Percentiles rank a stretch among this genome's conserved stretches.
These are phyloP conservation scores for Alethe castanea DNA, from an alignment of 2,113 vertebrate genomes.

Conservation along the genomic window DNA sequence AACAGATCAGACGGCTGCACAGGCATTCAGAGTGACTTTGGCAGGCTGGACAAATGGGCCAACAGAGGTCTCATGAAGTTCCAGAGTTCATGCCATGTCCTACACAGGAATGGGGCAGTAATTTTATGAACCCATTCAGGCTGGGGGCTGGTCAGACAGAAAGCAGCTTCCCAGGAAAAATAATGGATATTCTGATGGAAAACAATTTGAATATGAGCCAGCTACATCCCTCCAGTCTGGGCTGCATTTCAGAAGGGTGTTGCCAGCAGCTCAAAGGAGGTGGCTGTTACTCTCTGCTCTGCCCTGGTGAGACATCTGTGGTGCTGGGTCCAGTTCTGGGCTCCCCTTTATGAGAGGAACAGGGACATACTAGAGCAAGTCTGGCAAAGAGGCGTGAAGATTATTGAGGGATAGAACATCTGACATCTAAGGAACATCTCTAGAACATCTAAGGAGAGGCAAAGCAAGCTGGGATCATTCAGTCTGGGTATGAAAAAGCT, in stretches of 20 bases:
- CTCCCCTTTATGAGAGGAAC: not conserved
- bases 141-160: not conserved
- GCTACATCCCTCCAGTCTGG: not conserved
- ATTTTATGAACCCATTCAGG: not conserved
- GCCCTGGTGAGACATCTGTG: not conserved
- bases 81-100: not conserved
- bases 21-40: not conserved
- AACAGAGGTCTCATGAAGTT: not conserved
- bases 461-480: not conserved
- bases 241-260: not conserved
- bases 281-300: not conserved
- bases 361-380: not conserved
- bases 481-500: not conserved
- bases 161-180: not conserved
- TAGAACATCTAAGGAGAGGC: not conserved
- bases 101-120: not conserved
- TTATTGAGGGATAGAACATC: not conserved
- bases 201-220: not conserved
- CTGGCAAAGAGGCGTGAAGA: not conserved
- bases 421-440: not conserved
- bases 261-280: not conserved
- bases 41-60: not conserved
- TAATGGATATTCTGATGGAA: rapidly evolving
- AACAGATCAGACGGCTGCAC: not conserved
- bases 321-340: not conserved